A percentile compares a stretch with the other conserved stretches of the same genome.
Evolutionary conservation across 2,888 invertebrate species (phyloP).

Genomic region (Ischnus inquisitorius): DNA sequence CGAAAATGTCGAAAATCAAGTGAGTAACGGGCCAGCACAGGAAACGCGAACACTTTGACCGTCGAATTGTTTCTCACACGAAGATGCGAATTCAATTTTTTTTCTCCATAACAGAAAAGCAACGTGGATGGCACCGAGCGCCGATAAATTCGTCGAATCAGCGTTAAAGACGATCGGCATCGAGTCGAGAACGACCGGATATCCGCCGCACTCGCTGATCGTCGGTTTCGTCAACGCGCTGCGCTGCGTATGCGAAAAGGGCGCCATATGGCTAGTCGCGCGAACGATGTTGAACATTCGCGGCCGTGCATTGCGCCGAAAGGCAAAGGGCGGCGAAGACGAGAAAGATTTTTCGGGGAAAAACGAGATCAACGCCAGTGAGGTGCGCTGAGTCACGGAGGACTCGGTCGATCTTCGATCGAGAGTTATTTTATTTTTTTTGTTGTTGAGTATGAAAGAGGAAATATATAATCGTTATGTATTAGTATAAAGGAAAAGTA

Average conservation of each 20-base stretch:
- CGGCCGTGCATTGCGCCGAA: slow-evolving; percentile 87
- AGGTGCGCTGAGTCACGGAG: slow-evolving; percentile 23
- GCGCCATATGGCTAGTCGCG: slow-evolving; percentile 88
- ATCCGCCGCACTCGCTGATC: slow-evolving; percentile 90
- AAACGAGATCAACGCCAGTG: slow-evolving; percentile 49
- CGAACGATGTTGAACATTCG: slow-evolving; percentile 90
- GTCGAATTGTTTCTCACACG: not conserved
- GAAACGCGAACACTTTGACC: not conserved
- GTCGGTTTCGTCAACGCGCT: slow-evolving; percentile 86
- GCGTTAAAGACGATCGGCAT: slow-evolving; percentile 91
- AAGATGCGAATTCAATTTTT: not conserved
- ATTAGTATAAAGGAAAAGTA: not conserved
- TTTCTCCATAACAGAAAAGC: slow-evolving; percentile 83
- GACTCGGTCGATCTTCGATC: not conserved
- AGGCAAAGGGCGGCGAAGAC: slow-evolving; percentile 63
- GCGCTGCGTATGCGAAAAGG: slow-evolving; percentile 86
- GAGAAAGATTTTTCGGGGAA: slow-evolving; percentile 67
- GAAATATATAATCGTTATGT: slow-evolving; percentile 25
- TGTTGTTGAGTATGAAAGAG: slow-evolving; percentile 33
- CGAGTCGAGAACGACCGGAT: slow-evolving; percentile 90
- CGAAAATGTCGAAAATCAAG: slow-evolving; percentile 94
- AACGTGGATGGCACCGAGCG: slow-evolving; percentile 91
- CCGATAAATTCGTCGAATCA: slow-evolving; percentile 90
- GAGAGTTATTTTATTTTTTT: slow-evolving; percentile 12
- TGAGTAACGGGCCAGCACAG: slow-evolving; percentile 68